These are phyloP conservation scores for Pionites leucogaster DNA, from an alignment of 2,113 vertebrate species.

Conservation along the genomic window DNA sequence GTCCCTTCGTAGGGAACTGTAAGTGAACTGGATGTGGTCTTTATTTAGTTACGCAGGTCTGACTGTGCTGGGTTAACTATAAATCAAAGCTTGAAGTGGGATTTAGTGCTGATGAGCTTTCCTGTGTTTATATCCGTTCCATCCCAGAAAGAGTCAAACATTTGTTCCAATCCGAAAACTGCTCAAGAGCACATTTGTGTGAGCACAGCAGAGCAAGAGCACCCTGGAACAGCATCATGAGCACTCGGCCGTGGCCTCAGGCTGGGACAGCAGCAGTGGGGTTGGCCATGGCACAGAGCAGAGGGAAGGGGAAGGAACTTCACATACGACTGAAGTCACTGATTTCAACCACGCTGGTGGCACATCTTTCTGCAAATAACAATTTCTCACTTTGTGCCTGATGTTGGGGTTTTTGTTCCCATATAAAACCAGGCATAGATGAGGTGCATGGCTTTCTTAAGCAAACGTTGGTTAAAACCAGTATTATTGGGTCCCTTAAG, in stretches of 20 bases:
- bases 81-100: not conserved
- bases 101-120: not conserved
- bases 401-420: not conserved
- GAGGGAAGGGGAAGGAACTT: not conserved
- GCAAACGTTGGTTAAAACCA: not conserved
- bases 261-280: not conserved
- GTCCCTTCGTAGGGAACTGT: not conserved
- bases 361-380: not conserved
- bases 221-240: not conserved
- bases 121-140: not conserved
- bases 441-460: not conserved
- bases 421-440: not conserved
- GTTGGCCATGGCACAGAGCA: not conserved
- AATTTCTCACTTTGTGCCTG: not conserved
- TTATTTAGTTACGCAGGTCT: not conserved
- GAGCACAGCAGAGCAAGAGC: not conserved
- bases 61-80: not conserved
- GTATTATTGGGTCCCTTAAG: not conserved
- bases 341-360: not conserved
- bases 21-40: not conserved
- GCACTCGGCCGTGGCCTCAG: accelerated
- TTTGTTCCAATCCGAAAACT: slow-evolving; percentile 10
- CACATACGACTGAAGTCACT: accelerated
- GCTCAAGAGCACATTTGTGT: not conserved
- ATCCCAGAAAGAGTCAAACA: slow-evolving; percentile 9